Conservation (phyloP, 1,140 invertebrate genomes). For the Pachyrhynchus sulphureomaculatus region DNA sequence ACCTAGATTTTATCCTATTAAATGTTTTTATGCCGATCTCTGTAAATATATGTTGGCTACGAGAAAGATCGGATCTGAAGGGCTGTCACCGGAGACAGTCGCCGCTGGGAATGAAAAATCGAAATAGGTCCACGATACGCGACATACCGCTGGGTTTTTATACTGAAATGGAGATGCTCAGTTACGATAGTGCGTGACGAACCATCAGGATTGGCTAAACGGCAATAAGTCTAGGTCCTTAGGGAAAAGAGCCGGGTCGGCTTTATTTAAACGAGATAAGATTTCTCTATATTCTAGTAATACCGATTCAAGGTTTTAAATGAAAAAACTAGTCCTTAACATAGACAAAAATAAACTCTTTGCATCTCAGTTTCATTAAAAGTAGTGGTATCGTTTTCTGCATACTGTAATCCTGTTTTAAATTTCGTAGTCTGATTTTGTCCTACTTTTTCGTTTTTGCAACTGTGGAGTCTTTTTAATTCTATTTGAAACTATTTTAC, state of each 20-base stretch:
- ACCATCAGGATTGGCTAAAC: constrained; percentile 23
- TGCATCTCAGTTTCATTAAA: too few species aligned
- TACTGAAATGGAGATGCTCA: constrained; percentile 27
- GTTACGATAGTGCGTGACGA: constrained; percentile 22
- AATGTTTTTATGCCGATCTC: too few species aligned
- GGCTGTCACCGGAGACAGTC: constrained; percentile 37
- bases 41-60: constrained; percentile 16
- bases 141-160: constrained; percentile 29
- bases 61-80: constrained; percentile 39
- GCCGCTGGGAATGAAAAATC: constrained; percentile 42
- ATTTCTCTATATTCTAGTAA: neutral
- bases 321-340: too few species aligned
- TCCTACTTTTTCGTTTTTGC: too few species aligned
- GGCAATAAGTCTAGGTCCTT: constrained; percentile 26
- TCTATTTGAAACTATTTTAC: too few species aligned
- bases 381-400: too few species aligned
- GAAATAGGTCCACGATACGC: constrained; percentile 22
- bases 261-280: constrained; percentile 3
- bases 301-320: too few species aligned
- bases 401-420: too few species aligned
- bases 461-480: too few species aligned
- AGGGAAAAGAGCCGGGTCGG: neutral
- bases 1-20: too few species aligned
- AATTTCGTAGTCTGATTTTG: too few species aligned
- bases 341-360: too few species aligned